Conservation (phyloP, 1,140 invertebrate species). For the Chironomus tepperi region DNA sequence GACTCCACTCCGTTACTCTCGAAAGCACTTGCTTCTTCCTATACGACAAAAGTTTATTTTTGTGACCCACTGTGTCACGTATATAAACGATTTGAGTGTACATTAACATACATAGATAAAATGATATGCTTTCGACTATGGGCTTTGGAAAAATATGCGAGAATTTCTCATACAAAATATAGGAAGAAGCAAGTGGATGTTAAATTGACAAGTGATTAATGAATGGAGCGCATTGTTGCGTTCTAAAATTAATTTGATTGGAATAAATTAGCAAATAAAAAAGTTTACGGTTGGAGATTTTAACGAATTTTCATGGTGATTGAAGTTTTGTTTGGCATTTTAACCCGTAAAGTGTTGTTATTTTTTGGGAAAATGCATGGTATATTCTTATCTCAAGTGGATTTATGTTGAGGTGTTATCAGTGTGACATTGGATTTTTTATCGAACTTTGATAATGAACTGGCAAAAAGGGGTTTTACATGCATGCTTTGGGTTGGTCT, state of each 20-base stretch:
- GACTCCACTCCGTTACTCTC: background rate
- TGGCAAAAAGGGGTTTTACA: too few species aligned
- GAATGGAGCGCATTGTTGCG: too few species aligned
- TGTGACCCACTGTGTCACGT: background rate
- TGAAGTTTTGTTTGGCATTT: background rate
- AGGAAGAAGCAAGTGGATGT: background rate
- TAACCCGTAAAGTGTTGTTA: too few species aligned
- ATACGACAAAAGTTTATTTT: conserved; percentile 11
- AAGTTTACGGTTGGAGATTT: background rate
- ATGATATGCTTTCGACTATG: background rate
- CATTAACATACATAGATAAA: background rate
- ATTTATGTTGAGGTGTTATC: too few species aligned
- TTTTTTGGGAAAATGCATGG: too few species aligned
- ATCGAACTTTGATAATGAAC: too few species aligned
- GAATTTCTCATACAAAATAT: background rate
- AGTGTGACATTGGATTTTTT: too few species aligned
- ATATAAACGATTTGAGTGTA: background rate
- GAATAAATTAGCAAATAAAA: too few species aligned
- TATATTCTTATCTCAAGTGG: too few species aligned
- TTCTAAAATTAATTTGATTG: too few species aligned
- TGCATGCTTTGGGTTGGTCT: too few species aligned
- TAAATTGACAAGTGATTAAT: too few species aligned
- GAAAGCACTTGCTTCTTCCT: background rate
- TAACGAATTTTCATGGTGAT: background rate
- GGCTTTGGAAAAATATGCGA: background rate